Conservation (phyloP, 92 coral and sea anemone genomes). For the Actinostola sp. region DNA sequence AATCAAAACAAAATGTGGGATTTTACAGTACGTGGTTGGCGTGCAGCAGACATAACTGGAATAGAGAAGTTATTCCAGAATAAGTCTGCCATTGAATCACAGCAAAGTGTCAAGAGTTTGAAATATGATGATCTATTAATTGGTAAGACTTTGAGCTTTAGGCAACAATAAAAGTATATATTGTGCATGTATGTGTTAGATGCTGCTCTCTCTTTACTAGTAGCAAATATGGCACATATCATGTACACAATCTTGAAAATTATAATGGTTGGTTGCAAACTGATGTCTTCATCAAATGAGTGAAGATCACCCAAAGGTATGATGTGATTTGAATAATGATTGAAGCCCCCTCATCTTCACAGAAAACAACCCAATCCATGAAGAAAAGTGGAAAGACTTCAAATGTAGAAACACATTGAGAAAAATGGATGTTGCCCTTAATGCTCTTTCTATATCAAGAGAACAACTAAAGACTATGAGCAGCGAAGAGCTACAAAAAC, state of each 20-base stretch:
- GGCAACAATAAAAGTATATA: too few relatives aligned
- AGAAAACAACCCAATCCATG: slow-evolving; percentile 34
- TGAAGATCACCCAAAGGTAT: too few relatives aligned
- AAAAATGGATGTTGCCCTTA: slow-evolving; percentile 34
- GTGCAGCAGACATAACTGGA: slow-evolving; percentile 32
- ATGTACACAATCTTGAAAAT: too few relatives aligned
- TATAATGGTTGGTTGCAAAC: too few relatives aligned
- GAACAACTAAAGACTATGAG: slow-evolving; percentile 38
- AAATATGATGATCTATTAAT: slow-evolving; percentile 21
- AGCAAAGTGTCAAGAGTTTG: slow-evolving; percentile 13
- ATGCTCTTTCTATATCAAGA: neutral
- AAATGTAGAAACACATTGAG: slow-evolving; percentile 22
- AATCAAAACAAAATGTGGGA: slow-evolving; percentile 34
- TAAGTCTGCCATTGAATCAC: slow-evolving; percentile 15
- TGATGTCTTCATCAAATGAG: too few relatives aligned
- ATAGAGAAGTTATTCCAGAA: slow-evolving; percentile 24
- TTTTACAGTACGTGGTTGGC: too few relatives aligned
- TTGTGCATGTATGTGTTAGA: too few relatives aligned
- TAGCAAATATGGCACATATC: too few relatives aligned
- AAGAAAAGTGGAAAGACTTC: slow-evolving; percentile 17
- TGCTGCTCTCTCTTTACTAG: too few relatives aligned
- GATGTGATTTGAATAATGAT: too few relatives aligned
- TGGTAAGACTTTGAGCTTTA: slow-evolving; percentile 8
- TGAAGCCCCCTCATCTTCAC: neutral
- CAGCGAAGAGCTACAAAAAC: slow-evolving; percentile 12